These are phyloP conservation scores for Alouatta palliata DNA, from an alignment of 2,113 vertebrate species.

Conservation along the genomic window DNA sequence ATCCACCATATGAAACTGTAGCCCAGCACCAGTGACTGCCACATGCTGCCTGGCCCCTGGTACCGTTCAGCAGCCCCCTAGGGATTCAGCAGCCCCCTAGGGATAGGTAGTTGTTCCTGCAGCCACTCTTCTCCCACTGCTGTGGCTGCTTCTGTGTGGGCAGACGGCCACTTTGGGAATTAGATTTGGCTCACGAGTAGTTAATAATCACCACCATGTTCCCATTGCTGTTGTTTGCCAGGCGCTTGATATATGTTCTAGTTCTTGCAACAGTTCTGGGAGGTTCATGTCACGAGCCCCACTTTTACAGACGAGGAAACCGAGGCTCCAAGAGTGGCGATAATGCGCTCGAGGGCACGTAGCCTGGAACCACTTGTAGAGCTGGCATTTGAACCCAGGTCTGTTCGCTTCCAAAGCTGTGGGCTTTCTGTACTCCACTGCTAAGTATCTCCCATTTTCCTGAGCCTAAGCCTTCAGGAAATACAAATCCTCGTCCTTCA, in stretches of 20 bases:
- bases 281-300: conserved; percentile 5
- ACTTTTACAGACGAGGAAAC: conserved; percentile 55
- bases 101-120: neutral
- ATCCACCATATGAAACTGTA: neutral
- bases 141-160: neutral
- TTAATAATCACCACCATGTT: neutral
- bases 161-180: neutral
- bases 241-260: neutral
- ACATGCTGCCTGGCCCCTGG: neutral
- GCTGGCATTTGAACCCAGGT: conserved; percentile 9
- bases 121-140: neutral
- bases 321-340: neutral
- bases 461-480: conserved; percentile 2
- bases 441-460: conserved; percentile 28
- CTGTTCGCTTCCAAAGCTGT: conserved; percentile 46
- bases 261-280: conserved; percentile 28
- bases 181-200: conserved; percentile 3
- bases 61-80: neutral
- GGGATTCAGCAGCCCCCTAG: neutral
- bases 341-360: neutral
- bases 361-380: conserved; percentile 30
- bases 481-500: conserved; percentile 51
- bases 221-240: neutral
- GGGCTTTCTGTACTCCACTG: conserved; percentile 3
- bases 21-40: neutral